These are phyloP conservation scores for Solenopsis invicta DNA, from an alignment of 1,140 invertebrate species.

Conservation along the genomic window DNA sequence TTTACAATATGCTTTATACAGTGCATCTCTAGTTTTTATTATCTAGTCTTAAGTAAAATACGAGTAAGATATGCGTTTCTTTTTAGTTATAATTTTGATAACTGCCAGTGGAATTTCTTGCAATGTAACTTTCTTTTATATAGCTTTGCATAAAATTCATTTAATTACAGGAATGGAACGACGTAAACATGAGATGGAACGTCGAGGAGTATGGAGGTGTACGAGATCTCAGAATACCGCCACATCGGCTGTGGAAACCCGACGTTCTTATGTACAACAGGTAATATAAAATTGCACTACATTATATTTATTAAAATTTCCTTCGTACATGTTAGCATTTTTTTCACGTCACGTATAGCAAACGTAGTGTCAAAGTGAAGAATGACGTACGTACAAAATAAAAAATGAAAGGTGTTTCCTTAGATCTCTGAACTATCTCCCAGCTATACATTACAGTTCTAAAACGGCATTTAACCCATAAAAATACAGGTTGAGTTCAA, in stretches of 20 bases:
- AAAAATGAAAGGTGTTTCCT: not conserved
- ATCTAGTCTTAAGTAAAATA: not conserved
- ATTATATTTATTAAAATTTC: conserved; percentile 21
- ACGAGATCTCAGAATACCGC: conserved; percentile 98
- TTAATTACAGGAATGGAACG: conserved; percentile 96
- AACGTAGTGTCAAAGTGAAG: not conserved
- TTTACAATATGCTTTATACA: not conserved
- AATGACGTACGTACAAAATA: not conserved
- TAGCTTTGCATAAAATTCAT: conserved; percentile 20
- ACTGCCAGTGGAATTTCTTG: not conserved
- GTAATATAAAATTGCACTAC: conserved; percentile 86
- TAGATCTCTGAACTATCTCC: not conserved
- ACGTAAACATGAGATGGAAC: conserved; percentile 99
- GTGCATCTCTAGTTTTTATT: too few relatives aligned
- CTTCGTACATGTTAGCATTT: not conserved
- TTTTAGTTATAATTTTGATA: not conserved
- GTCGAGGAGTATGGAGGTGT: conserved; percentile 98
- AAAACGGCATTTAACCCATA: not conserved
- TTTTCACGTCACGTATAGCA: not conserved
- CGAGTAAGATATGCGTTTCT: not conserved
- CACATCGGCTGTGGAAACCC: conserved; percentile 99
- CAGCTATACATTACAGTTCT: conserved; percentile 11
- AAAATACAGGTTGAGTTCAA: conserved; percentile 26
- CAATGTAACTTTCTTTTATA: not conserved
- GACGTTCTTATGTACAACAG: conserved; percentile 99